Percentiles rank a stretch among this genome's conserved stretches.
Conservation (phyloP, 2,797 vertebrate species). For the Aratinga solstitialis region DNA sequence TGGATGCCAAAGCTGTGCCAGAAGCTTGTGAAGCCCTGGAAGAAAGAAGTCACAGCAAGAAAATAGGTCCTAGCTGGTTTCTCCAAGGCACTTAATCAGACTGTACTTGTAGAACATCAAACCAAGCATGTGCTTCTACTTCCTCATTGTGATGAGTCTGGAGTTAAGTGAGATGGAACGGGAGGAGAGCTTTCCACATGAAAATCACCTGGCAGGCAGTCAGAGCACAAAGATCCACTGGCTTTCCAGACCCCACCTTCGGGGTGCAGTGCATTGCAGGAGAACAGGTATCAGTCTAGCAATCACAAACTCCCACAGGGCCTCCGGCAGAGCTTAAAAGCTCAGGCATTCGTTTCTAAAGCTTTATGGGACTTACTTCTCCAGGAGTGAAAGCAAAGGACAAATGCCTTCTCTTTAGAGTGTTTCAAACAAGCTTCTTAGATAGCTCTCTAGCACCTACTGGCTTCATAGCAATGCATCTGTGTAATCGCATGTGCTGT, state of each 20-base stretch:
- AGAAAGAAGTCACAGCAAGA: neutral
- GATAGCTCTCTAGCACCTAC: neutral
- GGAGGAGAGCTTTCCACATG: conserved; percentile 10
- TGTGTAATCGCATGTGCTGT: accelerated
- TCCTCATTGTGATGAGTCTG: neutral
- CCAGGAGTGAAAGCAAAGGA: neutral
- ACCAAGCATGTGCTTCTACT: neutral
- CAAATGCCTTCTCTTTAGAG: neutral
- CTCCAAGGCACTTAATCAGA: neutral
- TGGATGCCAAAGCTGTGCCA: neutral
- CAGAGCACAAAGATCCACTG: neutral
- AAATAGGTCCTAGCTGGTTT: neutral
- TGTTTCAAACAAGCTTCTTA: neutral
- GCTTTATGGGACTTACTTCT: neutral
- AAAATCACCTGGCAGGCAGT: conserved; percentile 25
- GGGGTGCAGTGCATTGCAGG: neutral
- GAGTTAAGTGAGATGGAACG: neutral
- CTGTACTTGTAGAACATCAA: neutral
- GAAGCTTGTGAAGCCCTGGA: neutral
- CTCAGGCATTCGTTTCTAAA: neutral
- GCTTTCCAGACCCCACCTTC: neutral
- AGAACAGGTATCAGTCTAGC: neutral
- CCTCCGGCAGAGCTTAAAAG: neutral
- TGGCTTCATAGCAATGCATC: neutral
- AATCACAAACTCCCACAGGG: neutral